A percentile compares a stretch with the other conserved stretches of the same genome.
These are phyloP conservation scores for Paratilapia polleni DNA, from an alignment of 2,113 vertebrate genomes.

Conservation along the genomic window DNA sequence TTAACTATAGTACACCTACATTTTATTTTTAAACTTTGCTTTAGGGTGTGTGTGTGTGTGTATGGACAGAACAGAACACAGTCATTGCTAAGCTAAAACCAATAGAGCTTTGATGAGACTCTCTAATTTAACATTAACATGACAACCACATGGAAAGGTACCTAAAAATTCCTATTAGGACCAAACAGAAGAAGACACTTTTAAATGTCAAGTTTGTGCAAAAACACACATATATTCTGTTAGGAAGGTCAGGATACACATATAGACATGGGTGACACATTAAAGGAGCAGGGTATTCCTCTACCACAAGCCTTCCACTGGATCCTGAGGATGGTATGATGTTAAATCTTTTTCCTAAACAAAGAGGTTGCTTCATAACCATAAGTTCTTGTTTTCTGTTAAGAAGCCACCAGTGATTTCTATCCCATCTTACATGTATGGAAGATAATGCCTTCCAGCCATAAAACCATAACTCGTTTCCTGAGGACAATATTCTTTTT, in stretches of 20 bases:
- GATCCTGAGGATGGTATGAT: not conserved
- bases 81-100: not conserved
- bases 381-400: not conserved
- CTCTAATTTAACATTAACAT: constrained; percentile 25
- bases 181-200: not conserved
- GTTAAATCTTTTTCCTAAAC: not conserved
- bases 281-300: not conserved
- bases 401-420: not conserved
- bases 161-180: not conserved
- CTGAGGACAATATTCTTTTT: not conserved
- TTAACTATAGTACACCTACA: not conserved
- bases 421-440: not conserved
- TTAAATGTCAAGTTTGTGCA: not conserved
- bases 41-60: not conserved
- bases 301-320: not conserved
- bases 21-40: not conserved
- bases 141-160: not conserved
- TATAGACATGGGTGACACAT: not conserved
- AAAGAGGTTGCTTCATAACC: not conserved
- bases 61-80: not conserved
- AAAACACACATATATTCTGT: not conserved
- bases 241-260: not conserved
- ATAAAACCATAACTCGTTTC: not conserved
- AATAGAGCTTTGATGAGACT: constrained; percentile 15
- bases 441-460: not conserved